Conservation (phyloP, 2,888 invertebrate species). For the Spilarctia lutea region DNA sequence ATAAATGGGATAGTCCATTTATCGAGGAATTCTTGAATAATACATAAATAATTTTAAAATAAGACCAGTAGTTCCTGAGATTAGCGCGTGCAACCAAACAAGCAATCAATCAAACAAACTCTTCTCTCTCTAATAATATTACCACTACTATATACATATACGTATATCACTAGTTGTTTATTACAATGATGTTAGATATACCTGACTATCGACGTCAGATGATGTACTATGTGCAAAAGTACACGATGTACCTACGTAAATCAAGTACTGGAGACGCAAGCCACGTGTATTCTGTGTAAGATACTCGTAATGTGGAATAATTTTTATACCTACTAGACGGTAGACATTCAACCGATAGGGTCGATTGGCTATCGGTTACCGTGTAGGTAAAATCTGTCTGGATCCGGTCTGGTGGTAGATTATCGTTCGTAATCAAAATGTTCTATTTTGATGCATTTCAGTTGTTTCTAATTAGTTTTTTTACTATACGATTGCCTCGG, state of each 20-base stretch:
- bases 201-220: background rate
- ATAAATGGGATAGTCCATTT: too few relatives aligned
- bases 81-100: too few relatives aligned
- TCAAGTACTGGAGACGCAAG: background rate
- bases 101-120: too few relatives aligned
- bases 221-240: background rate
- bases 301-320: background rate
- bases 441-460: background rate
- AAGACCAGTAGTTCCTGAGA: too few relatives aligned
- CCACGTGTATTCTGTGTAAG: background rate
- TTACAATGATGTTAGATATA: background rate
- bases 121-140: background rate
- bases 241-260: background rate
- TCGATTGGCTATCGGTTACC: background rate
- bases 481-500: too few relatives aligned
- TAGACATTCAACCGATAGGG: background rate
- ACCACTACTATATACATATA: background rate
- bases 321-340: background rate
- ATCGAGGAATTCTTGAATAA: too few relatives aligned
- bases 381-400: background rate
- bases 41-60: too few relatives aligned
- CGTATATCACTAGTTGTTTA: background rate
- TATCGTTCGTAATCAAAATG: background rate
- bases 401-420: background rate
- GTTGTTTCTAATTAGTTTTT: background rate